phyloP scores from a whole-genome alignment of 2,113 vertebrate genomes.

The Pachyramphus minor region DNA sequence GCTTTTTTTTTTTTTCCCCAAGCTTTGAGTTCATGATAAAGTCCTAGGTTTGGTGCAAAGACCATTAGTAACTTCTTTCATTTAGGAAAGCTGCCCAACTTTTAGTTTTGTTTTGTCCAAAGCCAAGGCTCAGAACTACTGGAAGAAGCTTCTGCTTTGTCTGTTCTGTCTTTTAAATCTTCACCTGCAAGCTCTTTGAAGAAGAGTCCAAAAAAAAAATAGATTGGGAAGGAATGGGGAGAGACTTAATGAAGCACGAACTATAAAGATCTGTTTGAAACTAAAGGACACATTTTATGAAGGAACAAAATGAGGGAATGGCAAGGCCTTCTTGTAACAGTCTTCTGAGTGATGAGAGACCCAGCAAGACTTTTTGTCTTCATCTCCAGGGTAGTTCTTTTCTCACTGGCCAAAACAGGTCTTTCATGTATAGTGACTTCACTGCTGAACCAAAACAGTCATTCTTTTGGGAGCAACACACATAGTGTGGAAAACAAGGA shows the following conservation, averaged over 20 bases:
- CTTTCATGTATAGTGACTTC: constrained; percentile 83
- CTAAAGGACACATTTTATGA: constrained; percentile 92
- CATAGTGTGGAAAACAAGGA: constrained; percentile 99
- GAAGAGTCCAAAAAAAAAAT: constrained; percentile 85
- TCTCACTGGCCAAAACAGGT: constrained; percentile 83
- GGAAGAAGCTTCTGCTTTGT: constrained; percentile 86
- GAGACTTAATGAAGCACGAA: constrained; percentile 90
- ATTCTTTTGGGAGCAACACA: constrained; percentile 98
- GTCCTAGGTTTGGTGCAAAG: constrained; percentile 88
- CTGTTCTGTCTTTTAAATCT: constrained; percentile 85
- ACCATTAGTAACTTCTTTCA: constrained; percentile 82
- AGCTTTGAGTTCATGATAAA: constrained; percentile 87
- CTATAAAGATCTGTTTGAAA: constrained; percentile 86
- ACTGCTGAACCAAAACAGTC: constrained; percentile 88
- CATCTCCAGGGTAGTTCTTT: constrained; percentile 81
- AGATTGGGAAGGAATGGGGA: constrained; percentile 63
- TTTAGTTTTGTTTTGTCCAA: constrained; percentile 76
- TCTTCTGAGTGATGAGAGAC: constrained; percentile 79
- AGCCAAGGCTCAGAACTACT: constrained; percentile 84
- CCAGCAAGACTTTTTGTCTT: constrained; percentile 74
- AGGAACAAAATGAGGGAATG: constrained; percentile 86
- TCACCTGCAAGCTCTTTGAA: constrained; percentile 87
- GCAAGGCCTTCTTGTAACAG: constrained; percentile 87
- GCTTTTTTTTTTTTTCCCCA: constrained; percentile 69
- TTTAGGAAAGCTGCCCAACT: constrained; percentile 80